Conservation (phyloP, 1,140 invertebrate species). For the roundworm (Caenorhabditis elegans) region DNA sequence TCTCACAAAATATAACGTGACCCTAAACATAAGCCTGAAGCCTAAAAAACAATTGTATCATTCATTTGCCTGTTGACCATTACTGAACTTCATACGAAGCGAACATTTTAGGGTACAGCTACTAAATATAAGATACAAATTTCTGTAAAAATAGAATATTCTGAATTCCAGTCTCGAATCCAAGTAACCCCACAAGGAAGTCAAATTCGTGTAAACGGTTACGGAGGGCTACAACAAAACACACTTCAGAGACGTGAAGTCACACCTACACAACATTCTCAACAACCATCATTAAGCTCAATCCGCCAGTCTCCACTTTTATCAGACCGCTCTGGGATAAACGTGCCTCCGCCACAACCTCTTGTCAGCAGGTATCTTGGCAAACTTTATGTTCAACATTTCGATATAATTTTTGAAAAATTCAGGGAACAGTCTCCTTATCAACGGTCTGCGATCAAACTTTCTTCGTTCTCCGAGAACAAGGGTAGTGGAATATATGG, state of each 20-base stretch:
- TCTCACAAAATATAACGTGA: too few relatives aligned
- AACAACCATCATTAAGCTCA: slow-evolving; percentile 11
- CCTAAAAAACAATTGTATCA: too few relatives aligned
- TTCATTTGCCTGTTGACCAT: too few relatives aligned
- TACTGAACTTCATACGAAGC: too few relatives aligned
- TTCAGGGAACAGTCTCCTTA: slow-evolving; percentile 42
- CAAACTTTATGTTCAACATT: not conserved
- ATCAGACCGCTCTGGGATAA: slow-evolving; percentile 2
- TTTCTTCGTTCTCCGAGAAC: slow-evolving; percentile 40
- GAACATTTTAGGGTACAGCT: too few relatives aligned
- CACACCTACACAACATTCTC: not conserved
- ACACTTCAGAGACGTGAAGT: not conserved
- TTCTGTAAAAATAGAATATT: not conserved
- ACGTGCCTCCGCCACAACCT: not conserved
- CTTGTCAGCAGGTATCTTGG: not conserved
- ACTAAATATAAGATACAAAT: too few relatives aligned
- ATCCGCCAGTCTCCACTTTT: slow-evolving; percentile 10
- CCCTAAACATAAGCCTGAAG: too few relatives aligned
- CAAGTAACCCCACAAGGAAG: slow-evolving; percentile 24
- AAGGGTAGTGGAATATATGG: slow-evolving; percentile 34
- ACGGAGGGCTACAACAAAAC: not conserved
- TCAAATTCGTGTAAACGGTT: slow-evolving; percentile 2
- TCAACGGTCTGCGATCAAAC: slow-evolving; percentile 30
- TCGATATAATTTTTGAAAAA: not conserved
- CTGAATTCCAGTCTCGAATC: slow-evolving; percentile 1